Evolutionary conservation across 2,888 invertebrate species (phyloP), one percentile per base, ranked within the genome.

Genomic region (Caenorhabditis parvicauda): DNA sequence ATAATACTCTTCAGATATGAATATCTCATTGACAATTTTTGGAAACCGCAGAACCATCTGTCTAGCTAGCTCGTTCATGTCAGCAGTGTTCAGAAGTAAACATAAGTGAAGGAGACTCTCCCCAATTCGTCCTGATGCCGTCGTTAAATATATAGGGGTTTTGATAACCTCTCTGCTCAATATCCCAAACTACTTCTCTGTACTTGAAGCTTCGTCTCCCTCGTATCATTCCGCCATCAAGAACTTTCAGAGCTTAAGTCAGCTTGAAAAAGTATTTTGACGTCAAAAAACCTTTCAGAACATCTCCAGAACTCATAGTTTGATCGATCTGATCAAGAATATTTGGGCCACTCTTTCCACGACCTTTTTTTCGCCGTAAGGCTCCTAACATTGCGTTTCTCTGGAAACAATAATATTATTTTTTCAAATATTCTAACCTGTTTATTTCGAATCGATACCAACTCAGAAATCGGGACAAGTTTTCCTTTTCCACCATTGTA

Each of bases 1-100:
- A 81, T 93, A 98, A 82, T 96, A 96, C 83, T 96, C 96, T 79
- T 96, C 96, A 47, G 89, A 89, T 84, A 92, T 88, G 83, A 96
- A 98, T 72, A 93, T 89, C 80, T 98, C 96, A 81, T 93, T 90
- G 76, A 96, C 92, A 21, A 98, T 87, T 81, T 91, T 92, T 0
- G 98, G 98, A 84, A 91, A 98, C 81, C 91, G 90, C 47, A 89
- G 86, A 6, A 96, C 84, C 25, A 98, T 85, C 55, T 94, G 85
- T 83, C 94, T 95, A 0, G 93, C 94, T 51, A 98, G 86, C 81
- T 94, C 94, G 1, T 91, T 91, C 81, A 94, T 90, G 43, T 93
- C 84, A 0, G 92, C 89, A 0, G 92, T 90, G 0, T 93, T 91
- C 77, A 91, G 90, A 25, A 96, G 85, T 54, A 96, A 85, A 81